phyloP scores from a whole-genome alignment of 1,140 invertebrate genomes.

The Eriocheir sinensis region DNA sequence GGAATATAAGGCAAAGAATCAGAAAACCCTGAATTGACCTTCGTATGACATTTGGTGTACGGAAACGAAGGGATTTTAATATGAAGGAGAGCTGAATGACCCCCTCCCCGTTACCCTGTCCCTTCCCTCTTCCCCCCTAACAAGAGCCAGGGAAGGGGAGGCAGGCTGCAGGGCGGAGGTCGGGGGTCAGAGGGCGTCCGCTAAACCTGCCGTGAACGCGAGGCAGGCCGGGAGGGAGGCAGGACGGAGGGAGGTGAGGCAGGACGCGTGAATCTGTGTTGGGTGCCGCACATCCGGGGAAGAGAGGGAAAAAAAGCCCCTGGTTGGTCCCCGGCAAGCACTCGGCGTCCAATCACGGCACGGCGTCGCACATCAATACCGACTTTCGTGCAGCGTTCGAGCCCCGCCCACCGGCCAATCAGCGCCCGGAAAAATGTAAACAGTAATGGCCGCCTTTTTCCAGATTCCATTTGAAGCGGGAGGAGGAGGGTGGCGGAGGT shows the following conservation, averaged over 20 bases:
- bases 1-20: not conserved
- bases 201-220: not conserved
- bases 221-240: conserved; percentile 2
- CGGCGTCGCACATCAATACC: conserved; percentile 71
- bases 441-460: conserved; percentile 77
- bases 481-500: conserved; percentile 43
- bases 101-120: too few relatives aligned
- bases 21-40: conserved; percentile 7
- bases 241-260: not conserved
- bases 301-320: conserved; percentile 15
- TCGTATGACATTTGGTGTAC: not conserved
- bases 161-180: not conserved
- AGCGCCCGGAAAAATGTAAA: conserved; percentile 73
- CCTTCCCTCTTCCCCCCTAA: not conserved
- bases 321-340: conserved; percentile 49
- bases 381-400: conserved; percentile 67
- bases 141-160: not conserved
- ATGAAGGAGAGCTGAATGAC: not conserved
- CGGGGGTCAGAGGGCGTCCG: not conserved
- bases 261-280: not conserved
- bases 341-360: conserved; percentile 54
- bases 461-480: conserved; percentile 73
- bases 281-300: conserved; percentile 44
- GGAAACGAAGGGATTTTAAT: not conserved
- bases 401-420: conserved; percentile 72